These are phyloP conservation scores for Metallyticus violacea DNA, from an alignment of 2,888 invertebrate species.

Conservation along the genomic window DNA sequence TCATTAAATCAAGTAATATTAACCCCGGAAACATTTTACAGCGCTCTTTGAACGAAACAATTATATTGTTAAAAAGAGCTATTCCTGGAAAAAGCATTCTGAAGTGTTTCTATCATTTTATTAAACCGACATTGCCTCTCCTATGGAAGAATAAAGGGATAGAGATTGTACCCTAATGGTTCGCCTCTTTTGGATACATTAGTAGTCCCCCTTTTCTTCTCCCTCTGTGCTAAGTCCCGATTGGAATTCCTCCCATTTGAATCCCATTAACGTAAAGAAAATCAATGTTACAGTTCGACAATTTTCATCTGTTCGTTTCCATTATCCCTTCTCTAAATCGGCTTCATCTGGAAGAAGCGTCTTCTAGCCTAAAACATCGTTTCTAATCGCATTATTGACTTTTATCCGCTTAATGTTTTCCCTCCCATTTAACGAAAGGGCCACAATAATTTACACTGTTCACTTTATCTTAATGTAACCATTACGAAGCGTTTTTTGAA, in stretches of 20 bases:
- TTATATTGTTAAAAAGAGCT: neutral
- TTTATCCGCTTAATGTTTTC: neutral
- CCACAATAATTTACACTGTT: neutral
- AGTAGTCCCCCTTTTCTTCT: neutral
- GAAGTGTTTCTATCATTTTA: neutral
- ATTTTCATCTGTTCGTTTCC: conserved; percentile 11
- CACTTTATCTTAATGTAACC: neutral
- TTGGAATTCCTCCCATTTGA: neutral
- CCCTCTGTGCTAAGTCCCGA: neutral
- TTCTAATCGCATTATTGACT: neutral
- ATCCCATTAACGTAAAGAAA: conserved; percentile 6
- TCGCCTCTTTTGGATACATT: neutral
- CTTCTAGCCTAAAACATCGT: neutral
- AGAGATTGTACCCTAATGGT: neutral
- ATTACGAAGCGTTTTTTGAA: neutral
- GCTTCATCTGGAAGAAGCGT: neutral
- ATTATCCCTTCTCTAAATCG: neutral
- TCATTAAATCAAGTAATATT: neutral
- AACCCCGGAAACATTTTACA: neutral
- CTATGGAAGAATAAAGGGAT: neutral
- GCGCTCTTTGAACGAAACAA: too few relatives aligned
- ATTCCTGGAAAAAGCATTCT: neutral
- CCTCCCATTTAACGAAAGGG: neutral
- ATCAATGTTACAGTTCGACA: conserved; percentile 4
- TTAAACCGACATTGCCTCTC: neutral